phyloP scores from a whole-genome alignment of 2,113 vertebrate genomes.

The Canis aureus region DNA sequence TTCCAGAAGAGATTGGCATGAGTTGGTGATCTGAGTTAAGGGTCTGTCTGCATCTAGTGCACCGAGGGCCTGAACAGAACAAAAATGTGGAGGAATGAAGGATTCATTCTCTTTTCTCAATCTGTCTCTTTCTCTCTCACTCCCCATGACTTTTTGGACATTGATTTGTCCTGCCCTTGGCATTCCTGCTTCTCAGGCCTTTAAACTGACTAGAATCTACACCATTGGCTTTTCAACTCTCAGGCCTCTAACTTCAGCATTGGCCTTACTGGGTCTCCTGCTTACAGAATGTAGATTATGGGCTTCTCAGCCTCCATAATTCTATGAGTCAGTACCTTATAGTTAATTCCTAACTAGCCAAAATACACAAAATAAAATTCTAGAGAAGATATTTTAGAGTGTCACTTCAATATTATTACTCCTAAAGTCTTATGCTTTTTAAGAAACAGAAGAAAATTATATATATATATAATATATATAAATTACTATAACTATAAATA shows the following conservation, averaged over 20 bases:
- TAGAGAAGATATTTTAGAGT: no score
- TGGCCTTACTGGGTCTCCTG: not conserved
- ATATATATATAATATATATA: not conserved
- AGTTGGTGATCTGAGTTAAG: not conserved
- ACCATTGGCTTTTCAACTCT: not conserved
- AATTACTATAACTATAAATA: not conserved
- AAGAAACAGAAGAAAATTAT: no score
- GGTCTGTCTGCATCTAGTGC: not conserved
- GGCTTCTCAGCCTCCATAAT: not conserved
- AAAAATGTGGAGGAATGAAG: not conserved
- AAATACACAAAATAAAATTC: no score
- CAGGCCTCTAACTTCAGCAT: not conserved
- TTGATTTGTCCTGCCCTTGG: not conserved
- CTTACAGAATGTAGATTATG: not conserved
- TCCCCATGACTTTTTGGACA: not conserved
- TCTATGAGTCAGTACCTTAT: not conserved
- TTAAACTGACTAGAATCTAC: not conserved
- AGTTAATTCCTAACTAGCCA: not conserved
- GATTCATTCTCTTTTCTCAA: not conserved
- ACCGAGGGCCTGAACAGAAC: not conserved
- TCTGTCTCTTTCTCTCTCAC: not conserved
- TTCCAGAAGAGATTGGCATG: not conserved
- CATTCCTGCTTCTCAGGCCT: not conserved
- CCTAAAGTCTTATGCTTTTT: no score
- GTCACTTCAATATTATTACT: no score